Conservation (phyloP, 1,140 invertebrate species). For the Pseudachorutes palmiensis region DNA sequence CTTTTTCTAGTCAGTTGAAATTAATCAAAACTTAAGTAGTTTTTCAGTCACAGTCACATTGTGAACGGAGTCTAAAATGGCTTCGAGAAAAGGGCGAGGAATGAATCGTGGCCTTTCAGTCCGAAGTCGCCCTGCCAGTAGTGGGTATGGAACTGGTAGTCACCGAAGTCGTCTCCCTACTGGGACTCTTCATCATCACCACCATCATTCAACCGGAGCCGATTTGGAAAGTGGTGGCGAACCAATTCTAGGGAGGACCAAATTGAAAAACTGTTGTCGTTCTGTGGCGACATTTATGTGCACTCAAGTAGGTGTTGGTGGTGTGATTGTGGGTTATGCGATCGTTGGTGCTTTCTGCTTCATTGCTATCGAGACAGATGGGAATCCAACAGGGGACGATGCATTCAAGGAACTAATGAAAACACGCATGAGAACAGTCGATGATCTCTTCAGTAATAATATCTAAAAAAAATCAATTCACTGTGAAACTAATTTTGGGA, state of each 20-base stretch:
- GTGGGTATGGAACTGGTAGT: neutral
- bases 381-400: slow-evolving; percentile 47
- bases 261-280: slow-evolving; percentile 64
- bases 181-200: neutral
- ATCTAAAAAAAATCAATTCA: no score
- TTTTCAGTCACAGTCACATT: neutral
- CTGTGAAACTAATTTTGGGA: no score
- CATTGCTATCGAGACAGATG: slow-evolving; percentile 68
- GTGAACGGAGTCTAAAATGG: neutral
- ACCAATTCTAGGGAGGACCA: neutral
- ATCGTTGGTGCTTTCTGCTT: slow-evolving; percentile 90
- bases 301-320: slow-evolving; percentile 88
- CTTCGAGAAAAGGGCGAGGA: neutral
- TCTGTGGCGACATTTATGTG: slow-evolving; percentile 84
- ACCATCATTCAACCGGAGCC: neutral
- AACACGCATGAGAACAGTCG: slow-evolving; percentile 49
- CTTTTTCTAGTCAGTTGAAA: neutral
- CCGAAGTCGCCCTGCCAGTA: slow-evolving; percentile 43
- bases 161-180: no score
- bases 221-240: neutral
- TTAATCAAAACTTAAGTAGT: neutral
- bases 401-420: slow-evolving; percentile 20
- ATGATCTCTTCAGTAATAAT: slow-evolving; percentile 68
- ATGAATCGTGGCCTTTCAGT: slow-evolving; percentile 41
- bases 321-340: slow-evolving; percentile 86